phyloP scores from a whole-genome alignment of 2,888 invertebrate species.

The Agrypnus murinus region DNA sequence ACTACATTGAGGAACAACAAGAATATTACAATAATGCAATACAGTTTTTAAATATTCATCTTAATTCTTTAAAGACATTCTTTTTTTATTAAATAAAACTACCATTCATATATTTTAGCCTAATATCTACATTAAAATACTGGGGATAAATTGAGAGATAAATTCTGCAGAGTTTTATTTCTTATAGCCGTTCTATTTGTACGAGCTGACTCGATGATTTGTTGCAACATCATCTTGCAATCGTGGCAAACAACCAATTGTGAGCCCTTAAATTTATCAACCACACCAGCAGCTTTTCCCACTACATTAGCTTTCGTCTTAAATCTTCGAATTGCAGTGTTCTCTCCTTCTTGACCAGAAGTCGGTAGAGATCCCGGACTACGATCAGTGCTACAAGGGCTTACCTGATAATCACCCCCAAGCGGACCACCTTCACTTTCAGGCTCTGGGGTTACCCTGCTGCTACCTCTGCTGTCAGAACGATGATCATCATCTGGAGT shows the following conservation, averaged over 20 bases:
- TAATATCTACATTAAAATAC: conserved; percentile 75
- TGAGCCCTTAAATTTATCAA: conserved; percentile 82
- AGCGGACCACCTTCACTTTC: conserved; percentile 60
- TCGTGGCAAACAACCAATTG: conserved; percentile 92
- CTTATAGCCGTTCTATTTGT: conserved; percentile 88
- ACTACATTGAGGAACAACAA: conserved; percentile 41
- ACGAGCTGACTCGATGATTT: conserved; percentile 93
- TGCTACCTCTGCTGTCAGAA: conserved; percentile 29
- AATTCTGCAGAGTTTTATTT: conserved; percentile 86
- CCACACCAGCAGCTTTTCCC: conserved; percentile 68
- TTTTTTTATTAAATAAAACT: conserved; percentile 23
- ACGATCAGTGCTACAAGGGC: conserved; percentile 64
- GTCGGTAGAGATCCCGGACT: conserved; percentile 43
- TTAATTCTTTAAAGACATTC: conserved; percentile 17
- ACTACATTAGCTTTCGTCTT: conserved; percentile 62
- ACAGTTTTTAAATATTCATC: conserved; percentile 10
- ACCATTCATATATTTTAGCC: conserved; percentile 33
- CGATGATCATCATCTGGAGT: conserved; percentile 80
- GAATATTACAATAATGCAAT: conserved; percentile 18
- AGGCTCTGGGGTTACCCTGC: conserved; percentile 40
- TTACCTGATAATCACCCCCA: conserved; percentile 57
- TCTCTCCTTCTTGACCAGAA: conserved; percentile 28
- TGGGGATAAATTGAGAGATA: conserved; percentile 88
- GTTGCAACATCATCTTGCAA: conserved; percentile 94
- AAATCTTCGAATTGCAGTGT: conserved; percentile 57